Conservation (phyloP, 2,113 vertebrate genomes). For the Upupa epops region DNA sequence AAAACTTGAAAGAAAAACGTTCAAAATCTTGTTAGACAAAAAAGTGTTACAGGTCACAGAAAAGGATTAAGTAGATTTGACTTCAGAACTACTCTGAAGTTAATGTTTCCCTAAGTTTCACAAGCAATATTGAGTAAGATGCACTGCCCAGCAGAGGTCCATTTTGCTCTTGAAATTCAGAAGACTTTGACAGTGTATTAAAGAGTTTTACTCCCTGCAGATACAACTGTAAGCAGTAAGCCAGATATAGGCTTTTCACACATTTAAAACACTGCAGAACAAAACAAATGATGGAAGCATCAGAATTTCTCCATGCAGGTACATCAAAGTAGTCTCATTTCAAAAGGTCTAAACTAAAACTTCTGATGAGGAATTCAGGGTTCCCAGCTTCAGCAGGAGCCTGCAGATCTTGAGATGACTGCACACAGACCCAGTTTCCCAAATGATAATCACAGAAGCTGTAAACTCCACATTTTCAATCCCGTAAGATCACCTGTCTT, state of each 20-base stretch:
- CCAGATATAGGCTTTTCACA: background rate
- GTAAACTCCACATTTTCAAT: background rate
- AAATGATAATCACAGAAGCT: background rate
- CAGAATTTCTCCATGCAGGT: background rate
- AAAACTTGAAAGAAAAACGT: background rate
- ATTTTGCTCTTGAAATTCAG: background rate
- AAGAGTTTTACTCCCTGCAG: too few species aligned
- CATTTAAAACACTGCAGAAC: background rate
- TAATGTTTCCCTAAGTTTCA: background rate
- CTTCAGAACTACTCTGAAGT: background rate
- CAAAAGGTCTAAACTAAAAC: background rate
- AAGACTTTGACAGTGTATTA: background rate
- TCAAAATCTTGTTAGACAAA: background rate
- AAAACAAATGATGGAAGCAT: background rate
- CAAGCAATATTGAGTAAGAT: background rate
- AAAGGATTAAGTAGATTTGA: background rate
- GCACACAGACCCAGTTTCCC: background rate
- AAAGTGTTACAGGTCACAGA: accelerated
- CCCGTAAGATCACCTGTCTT: background rate
- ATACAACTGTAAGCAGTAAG: background rate
- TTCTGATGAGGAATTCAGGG: background rate
- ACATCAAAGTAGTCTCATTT: background rate
- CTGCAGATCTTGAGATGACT: background rate
- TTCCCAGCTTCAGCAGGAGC: background rate
- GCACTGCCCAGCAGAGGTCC: background rate